Evolutionary conservation across 92 coral and sea anemone genomes (phyloP), one percentile per base, ranked within the genome.

Genomic region (Porites divaricata): DNA sequence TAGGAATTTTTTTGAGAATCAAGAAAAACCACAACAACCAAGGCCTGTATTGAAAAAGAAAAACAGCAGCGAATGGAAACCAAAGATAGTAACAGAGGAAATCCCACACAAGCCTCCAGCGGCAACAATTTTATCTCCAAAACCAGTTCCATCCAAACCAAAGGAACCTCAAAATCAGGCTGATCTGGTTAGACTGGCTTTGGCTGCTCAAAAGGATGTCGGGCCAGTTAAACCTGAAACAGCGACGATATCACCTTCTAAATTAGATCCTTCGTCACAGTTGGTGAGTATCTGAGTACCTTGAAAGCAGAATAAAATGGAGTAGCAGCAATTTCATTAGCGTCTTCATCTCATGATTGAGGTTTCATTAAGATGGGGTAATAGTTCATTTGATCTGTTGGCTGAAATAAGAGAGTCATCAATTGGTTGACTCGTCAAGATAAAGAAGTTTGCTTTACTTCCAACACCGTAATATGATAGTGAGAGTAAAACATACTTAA

Each of bases 101-200:
- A 4, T 35, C 45, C 45, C 51, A 13, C 62, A 23, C 24, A 63
- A 22, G 57, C 61, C 9, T 21, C 52, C 86, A 8, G 59, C n/a
- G 16, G 16, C 86, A 61, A 51, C 63, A 4, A 26, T 25, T 15
- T 4, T 15, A 71, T 63, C 26, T 21, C 78, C 75, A 15, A 72
- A 72, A 72, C 72, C 72, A 17, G 70, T 49, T 48, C 49, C 6
- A 61, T 72, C 79, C 1, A 72, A 82, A 82, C 78, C 72, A 21
- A 81, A 45, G 71, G 86, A 81, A 57, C 86, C 86, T 72, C 86
- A 63, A 72, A 82, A 82, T 20, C 86, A 72, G 52, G 86, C 86
- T 28, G 86, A 82, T 61, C 72, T 82, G 52, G 86, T 82, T 9
- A 72, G 63, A 73, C 78, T 41, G 54, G 86, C 86, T 61, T 1